Evolutionary conservation across 2,113 vertebrate species (phyloP).

Genomic region (Thinocorus orbignyianus): DNA sequence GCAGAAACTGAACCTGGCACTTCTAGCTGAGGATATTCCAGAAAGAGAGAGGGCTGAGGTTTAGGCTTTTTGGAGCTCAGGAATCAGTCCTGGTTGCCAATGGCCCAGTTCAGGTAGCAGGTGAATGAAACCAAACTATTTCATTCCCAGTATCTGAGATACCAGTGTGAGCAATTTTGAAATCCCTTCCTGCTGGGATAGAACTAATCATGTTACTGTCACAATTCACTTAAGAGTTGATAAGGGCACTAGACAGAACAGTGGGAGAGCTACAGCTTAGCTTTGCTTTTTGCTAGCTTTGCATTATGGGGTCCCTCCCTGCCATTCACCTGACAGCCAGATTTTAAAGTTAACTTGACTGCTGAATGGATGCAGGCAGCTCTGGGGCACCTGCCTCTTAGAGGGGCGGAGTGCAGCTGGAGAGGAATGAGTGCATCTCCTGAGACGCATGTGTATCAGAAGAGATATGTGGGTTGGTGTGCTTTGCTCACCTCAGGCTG

Average conservation of each 20-base stretch:
- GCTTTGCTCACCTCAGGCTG: neutral
- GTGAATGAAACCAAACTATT: neutral
- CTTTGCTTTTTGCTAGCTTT: neutral
- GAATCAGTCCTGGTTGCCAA: neutral
- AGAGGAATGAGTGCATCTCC: neutral
- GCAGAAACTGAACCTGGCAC: neutral
- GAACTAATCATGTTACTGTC: neutral
- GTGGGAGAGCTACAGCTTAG: neutral
- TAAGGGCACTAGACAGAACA: neutral
- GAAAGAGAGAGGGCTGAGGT: neutral
- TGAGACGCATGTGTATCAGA: neutral
- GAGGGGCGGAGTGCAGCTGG: neutral
- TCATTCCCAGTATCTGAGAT: neutral
- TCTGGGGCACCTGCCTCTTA: neutral
- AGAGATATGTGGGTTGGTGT: neutral
- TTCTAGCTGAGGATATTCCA: neutral
- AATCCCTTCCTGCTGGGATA: neutral
- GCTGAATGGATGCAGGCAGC: neutral
- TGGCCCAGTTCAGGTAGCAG: neutral
- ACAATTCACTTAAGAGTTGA: fast-evolving
- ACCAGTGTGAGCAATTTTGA: neutral
- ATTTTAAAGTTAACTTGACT: neutral
- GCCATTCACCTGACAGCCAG: fast-evolving
- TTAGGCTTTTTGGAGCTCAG: neutral
- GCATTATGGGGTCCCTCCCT: neutral